Percentiles rank a stretch among this genome's conserved stretches.
Evolutionary conservation across 2,888 invertebrate genomes (phyloP).

Genomic region (Lasioglossum malachurum): DNA sequence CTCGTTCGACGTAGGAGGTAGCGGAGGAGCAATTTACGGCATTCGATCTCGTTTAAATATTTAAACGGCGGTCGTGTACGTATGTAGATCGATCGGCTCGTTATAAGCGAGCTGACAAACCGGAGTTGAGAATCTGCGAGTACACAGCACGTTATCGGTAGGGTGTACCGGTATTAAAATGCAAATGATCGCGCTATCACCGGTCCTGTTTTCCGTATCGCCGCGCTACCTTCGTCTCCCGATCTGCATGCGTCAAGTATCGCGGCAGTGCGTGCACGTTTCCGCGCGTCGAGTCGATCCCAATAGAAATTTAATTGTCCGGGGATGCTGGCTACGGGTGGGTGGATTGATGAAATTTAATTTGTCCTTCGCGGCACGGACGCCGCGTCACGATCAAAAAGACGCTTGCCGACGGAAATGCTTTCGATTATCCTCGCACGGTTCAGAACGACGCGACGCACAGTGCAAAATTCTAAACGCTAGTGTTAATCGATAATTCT

Average conservation of each 20-base stretch:
- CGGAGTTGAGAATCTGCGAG: slow-evolving; percentile 43
- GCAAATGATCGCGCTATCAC: slow-evolving; percentile 57
- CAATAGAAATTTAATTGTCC: slow-evolving; percentile 45
- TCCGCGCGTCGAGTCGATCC: background rate
- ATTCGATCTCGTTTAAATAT: slow-evolving; percentile 66
- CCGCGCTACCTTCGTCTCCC: slow-evolving; percentile 28
- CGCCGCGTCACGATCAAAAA: background rate
- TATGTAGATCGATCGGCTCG: slow-evolving; percentile 60
- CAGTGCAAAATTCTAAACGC: too few relatives aligned
- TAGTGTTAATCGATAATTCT: too few relatives aligned
- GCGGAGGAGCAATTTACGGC: slow-evolving; percentile 20
- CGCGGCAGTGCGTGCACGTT: slow-evolving; percentile 18
- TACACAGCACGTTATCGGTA: slow-evolving; percentile 20
- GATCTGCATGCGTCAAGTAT: slow-evolving; percentile 54
- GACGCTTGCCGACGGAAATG: background rate
- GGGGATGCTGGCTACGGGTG: background rate
- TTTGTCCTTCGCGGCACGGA: slow-evolving; percentile 11
- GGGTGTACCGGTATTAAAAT: slow-evolving; percentile 51
- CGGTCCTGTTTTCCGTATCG: slow-evolving; percentile 33
- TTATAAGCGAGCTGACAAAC: slow-evolving; percentile 61
- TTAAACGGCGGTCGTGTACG: slow-evolving; percentile 53
- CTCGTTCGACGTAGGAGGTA: slow-evolving; percentile 39
- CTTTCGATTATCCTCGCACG: background rate
- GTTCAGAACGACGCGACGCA: background rate
- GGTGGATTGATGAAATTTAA: slow-evolving; percentile 43